phyloP scores from a whole-genome alignment of 1,140 invertebrate genomes.

The Saccostrea glomerata region DNA sequence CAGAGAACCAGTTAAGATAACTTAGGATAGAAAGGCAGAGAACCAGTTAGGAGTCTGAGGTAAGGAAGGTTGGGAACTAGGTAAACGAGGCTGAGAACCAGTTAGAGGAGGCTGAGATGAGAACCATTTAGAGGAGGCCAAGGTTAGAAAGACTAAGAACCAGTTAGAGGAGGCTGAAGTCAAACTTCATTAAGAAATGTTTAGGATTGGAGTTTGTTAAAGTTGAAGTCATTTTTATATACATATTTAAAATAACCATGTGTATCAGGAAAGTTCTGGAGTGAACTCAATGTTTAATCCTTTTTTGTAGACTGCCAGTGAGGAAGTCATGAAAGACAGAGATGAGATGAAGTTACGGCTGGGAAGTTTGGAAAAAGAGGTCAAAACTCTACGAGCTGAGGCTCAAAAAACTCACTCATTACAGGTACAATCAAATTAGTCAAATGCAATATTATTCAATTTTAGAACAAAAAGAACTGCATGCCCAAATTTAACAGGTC shows the following conservation, averaged over 20 bases:
- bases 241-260: too few species aligned
- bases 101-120: constrained; percentile 69
- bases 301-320: constrained; percentile 43
- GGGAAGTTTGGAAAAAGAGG: constrained; percentile 57
- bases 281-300: too few species aligned
- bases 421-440: constrained; percentile 29
- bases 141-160: background rate
- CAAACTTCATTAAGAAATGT: too few species aligned
- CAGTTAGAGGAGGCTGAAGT: background rate
- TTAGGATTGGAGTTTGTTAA: too few species aligned
- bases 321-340: constrained; percentile 58
- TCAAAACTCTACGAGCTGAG: constrained; percentile 61
- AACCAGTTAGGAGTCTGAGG: too few species aligned
- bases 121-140: background rate
- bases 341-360: constrained; percentile 57
- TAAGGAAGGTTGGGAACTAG: constrained; percentile 63
- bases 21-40: background rate
- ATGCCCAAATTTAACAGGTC: background rate
- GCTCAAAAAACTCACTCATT: constrained; percentile 60
- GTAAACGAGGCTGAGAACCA: constrained; percentile 69
- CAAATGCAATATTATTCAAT: background rate
- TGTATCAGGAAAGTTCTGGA: too few species aligned
- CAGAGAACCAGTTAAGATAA: background rate
- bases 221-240: too few species aligned
- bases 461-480: background rate